Evolutionary conservation across 2,888 invertebrate genomes (phyloP).

Genomic region (Parnassius smintheus): DNA sequence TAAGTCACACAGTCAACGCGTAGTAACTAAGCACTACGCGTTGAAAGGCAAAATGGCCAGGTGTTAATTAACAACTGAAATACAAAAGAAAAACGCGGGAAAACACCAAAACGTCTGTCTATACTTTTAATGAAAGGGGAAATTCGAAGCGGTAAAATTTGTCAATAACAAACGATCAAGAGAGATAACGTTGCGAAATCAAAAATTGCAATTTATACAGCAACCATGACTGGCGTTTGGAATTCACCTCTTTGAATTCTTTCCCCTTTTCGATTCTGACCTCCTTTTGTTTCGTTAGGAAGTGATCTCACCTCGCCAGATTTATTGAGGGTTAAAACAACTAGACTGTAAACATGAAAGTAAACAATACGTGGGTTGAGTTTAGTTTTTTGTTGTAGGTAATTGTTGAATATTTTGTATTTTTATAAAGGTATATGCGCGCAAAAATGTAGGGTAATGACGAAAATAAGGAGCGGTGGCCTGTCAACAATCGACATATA

Average conservation of each 20-base stretch:
- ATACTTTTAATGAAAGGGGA: background rate
- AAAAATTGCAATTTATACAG: slow-evolving; percentile 25
- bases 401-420: too few species aligned
- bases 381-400: too few species aligned
- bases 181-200: slow-evolving; percentile 14
- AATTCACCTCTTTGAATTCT: slow-evolving; percentile 57
- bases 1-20: too few species aligned
- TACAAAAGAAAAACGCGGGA: slow-evolving; percentile 15
- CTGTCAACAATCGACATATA: too few species aligned
- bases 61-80: too few species aligned
- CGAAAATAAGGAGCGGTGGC: too few species aligned
- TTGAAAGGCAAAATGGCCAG: too few species aligned
- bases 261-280: slow-evolving; percentile 43
- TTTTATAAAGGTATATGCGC: too few species aligned
- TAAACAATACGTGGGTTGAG: too few species aligned
- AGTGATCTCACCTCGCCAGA: slow-evolving; percentile 36
- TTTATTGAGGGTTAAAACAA: background rate
- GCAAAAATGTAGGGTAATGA: too few species aligned
- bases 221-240: slow-evolving; percentile 35
- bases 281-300: slow-evolving; percentile 62
- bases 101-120: slow-evolving; percentile 2
- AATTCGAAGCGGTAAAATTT: slow-evolving; percentile 18
- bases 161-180: slow-evolving; percentile 18
- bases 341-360: too few species aligned
- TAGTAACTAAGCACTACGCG: too few species aligned